Percentiles rank a stretch among this genome's conserved stretches.
Evolutionary conservation across 2,888 invertebrate species (phyloP).

Genomic region (Cancer borealis): DNA sequence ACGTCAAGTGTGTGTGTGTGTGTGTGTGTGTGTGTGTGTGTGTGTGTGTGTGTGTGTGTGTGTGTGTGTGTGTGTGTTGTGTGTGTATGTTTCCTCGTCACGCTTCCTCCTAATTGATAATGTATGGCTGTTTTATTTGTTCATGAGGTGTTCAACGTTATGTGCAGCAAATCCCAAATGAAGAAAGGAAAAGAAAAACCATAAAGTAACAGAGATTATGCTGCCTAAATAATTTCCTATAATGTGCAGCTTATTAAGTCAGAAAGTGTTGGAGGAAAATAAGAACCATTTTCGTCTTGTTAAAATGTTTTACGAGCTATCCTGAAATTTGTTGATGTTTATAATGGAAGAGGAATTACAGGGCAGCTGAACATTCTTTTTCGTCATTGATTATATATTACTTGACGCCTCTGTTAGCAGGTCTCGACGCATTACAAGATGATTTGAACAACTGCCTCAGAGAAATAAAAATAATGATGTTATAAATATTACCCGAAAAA

Average conservation of each 20-base stretch:
- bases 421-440: neutral
- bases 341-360: neutral
- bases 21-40: neutral
- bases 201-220: neutral
- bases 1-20: neutral
- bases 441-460: neutral
- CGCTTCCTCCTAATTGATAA: neutral
- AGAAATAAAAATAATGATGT: neutral
- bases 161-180: neutral
- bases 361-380: neutral
- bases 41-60: slow-evolving; percentile 14
- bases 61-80: slow-evolving; percentile 29
- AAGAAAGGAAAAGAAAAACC: neutral
- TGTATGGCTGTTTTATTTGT: neutral
- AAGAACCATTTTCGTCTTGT: neutral
- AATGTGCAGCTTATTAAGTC: neutral
- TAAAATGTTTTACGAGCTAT: neutral
- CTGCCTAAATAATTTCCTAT: neutral
- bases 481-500: neutral
- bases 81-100: neutral
- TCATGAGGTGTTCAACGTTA: neutral
- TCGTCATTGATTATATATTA: neutral
- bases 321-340: neutral
- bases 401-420: neutral
- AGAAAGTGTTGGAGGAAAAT: neutral